Percentiles rank a stretch among this genome's conserved stretches.
Evolutionary conservation across 2,797 vertebrate species (phyloP).

Genomic region (Pipistrellus pygmaeus): DNA sequence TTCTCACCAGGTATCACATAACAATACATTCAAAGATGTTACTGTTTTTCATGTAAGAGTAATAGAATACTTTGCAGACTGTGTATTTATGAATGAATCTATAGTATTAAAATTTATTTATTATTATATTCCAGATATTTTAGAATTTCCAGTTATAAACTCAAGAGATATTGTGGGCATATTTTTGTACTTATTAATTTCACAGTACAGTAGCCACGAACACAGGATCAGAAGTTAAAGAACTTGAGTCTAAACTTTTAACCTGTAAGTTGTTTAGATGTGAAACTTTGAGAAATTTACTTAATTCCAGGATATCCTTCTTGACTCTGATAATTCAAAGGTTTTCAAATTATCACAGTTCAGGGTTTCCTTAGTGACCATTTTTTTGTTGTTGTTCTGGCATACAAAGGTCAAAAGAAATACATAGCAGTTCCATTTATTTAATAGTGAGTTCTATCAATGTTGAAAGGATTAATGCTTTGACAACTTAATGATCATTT

Average conservation of each 20-base stretch:
- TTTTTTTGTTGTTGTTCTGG: no score
- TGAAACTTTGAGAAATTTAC: neutral
- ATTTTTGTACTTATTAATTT: neutral
- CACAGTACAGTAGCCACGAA: neutral
- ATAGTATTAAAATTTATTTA: neutral
- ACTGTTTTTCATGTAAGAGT: slow-evolving; percentile 45
- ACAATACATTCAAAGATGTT: neutral
- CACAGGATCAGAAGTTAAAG: neutral
- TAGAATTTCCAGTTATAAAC: neutral
- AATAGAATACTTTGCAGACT: slow-evolving; percentile 24
- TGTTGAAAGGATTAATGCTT: neutral
- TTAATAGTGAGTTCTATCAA: neutral
- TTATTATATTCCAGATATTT: slow-evolving; percentile 8
- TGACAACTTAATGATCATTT: neutral
- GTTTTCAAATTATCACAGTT: neutral
- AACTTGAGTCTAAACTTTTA: neutral
- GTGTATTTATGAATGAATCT: neutral
- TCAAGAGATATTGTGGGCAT: neutral
- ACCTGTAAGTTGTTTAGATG: neutral
- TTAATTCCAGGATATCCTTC: neutral
- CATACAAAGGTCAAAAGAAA: neutral
- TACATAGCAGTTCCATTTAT: neutral
- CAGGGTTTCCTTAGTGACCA: neutral
- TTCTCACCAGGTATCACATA: neutral
- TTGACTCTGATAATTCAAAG: neutral